Base-by-base conservation (phyloP, 2,797 vertebrate genomes). In the Anguilla marmorata region DNA sequence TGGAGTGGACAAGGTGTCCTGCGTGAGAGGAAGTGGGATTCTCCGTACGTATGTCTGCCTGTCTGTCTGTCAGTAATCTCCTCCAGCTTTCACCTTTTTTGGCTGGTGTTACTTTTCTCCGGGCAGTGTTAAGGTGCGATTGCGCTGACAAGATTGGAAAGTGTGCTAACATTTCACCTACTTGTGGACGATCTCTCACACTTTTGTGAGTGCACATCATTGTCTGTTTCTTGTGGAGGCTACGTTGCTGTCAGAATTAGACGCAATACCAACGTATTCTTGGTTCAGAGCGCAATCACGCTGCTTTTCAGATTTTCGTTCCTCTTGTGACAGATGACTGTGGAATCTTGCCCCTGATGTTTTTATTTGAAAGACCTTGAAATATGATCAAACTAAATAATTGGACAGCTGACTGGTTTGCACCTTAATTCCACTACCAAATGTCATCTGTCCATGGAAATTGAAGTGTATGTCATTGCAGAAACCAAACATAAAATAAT, bases 1-100 rank as follows among this genome's bases (percentile, higher is more conserved):
- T 85, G 74, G 69, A n/a, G 24, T 76, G 50, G 12, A 52, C 41
- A 16, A 76, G 74, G 14, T 30, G 52, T 69, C 86, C 86, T 84
- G 56, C 52, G n/a, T 84, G 30, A 66, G 41, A 83, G 14, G 9
- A 21, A 37, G 30, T 5, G 11, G 12, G 50, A 30, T 24, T 11
- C 9, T 48, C 33, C 85, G 63, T 1, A 2, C 6, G 37, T 45
- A 27, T 33, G 69, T 30, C 69, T 76, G 14, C 0, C 33, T 5
- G 14, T 41, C 30, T n/a, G 45, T 80, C 41, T 8, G 24, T 41
- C 37, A 6, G 33, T 41, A 41, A 76, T 21, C 74, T 74, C n/a
- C 27, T 33, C 16, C 16, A n/a, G 60, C 60, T 66, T 33, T 41
- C 33, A 5, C 16, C 74, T 4, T 41, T 76, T 30, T 16, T 16